Evolutionary conservation across 2,113 vertebrate genomes (phyloP).

Genomic region (Lethenteron camtschaticum): DNA sequence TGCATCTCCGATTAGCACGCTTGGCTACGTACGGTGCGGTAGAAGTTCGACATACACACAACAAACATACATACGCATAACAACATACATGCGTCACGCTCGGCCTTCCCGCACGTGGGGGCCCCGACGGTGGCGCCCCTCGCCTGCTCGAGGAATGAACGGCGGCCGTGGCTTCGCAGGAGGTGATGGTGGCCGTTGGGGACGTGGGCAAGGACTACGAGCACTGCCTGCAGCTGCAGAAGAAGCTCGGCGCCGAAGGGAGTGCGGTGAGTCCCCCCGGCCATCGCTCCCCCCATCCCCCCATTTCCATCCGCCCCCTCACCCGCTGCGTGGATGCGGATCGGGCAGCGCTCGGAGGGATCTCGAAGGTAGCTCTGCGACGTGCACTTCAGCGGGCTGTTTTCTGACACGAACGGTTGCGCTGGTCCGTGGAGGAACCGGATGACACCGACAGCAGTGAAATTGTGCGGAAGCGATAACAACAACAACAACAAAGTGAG

Average conservation of each 20-base stretch:
- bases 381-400: neutral
- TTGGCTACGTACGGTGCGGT: no score
- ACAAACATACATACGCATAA: neutral
- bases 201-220: conserved; percentile 53
- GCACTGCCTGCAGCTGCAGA: conserved; percentile 44
- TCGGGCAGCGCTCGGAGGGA: no score
- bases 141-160: no score
- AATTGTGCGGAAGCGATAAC: neutral
- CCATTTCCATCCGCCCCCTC: no score
- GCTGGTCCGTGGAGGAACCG: neutral
- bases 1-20: no score
- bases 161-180: conserved; percentile 21
- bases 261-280: neutral
- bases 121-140: no score
- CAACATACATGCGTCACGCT: no score
- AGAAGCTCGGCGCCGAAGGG: conserved; percentile 21
- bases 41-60: no score
- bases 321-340: no score
- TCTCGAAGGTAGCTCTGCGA: neutral
- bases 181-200: conserved; percentile 43
- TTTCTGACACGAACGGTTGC: neutral
- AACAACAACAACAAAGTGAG: neutral
- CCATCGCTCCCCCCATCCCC: neutral
- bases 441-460: neutral
- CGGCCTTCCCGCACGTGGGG: no score